Evolutionary conservation across 1,140 invertebrate species (phyloP).

Genomic region (Helicoverpa zea): DNA sequence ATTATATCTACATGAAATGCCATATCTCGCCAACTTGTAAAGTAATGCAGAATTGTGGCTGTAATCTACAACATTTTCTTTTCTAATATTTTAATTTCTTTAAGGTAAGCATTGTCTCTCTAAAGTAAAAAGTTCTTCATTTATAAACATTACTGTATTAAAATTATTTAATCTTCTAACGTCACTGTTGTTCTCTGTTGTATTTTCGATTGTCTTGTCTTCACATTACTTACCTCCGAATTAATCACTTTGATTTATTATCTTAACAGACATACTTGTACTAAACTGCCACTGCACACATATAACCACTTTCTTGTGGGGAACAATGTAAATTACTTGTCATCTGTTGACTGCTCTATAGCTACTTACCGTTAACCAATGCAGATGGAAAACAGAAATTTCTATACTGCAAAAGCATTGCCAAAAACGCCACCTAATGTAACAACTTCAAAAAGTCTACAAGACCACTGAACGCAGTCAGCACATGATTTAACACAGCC

Average conservation of each 20-base stretch:
- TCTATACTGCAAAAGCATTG: too few relatives aligned
- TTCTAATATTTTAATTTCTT: not conserved
- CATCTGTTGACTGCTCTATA: slow-evolving; percentile 12
- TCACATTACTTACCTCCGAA: slow-evolving; percentile 36
- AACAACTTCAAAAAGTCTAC: not conserved
- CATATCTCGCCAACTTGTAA: slow-evolving; percentile 15
- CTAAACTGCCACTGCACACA: slow-evolving; percentile 39
- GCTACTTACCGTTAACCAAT: too few relatives aligned
- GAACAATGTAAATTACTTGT: slow-evolving; percentile 21
- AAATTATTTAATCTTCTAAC: slow-evolving; percentile 42
- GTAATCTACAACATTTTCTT: slow-evolving; percentile 1
- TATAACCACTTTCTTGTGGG: slow-evolving; percentile 40
- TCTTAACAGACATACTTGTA: slow-evolving; percentile 23
- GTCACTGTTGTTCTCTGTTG: slow-evolving; percentile 43
- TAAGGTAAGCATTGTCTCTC: slow-evolving; percentile 35
- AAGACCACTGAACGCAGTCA: not conserved
- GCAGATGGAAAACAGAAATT: not conserved
- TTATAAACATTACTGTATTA: slow-evolving; percentile 20
- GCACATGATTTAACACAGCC: not conserved
- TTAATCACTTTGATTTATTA: slow-evolving; percentile 26
- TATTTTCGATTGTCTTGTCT: slow-evolving; percentile 47
- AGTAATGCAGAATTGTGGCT: slow-evolving; percentile 14
- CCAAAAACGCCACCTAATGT: too few relatives aligned
- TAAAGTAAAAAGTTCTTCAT: slow-evolving; percentile 23
- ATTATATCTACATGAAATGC: slow-evolving; percentile 30